Conservation (phyloP, 2,888 invertebrate species). For the Automeris io region DNA sequence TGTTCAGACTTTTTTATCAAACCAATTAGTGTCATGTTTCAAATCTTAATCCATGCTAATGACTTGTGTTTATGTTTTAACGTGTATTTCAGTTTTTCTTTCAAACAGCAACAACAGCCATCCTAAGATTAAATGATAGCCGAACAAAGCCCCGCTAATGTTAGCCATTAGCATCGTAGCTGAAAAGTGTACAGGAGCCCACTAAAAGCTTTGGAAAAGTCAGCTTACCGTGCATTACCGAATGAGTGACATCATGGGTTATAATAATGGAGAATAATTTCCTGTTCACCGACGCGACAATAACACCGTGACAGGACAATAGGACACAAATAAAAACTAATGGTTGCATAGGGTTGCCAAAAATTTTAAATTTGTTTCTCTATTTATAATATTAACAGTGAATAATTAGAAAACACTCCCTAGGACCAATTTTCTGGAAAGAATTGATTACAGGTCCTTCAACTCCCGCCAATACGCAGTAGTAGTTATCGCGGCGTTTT, state of each 20-base stretch:
- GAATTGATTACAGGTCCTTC: no score
- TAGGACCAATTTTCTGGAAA: no score
- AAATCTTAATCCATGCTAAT: no score
- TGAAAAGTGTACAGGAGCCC: slow-evolving; percentile 30
- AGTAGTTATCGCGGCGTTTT: no score
- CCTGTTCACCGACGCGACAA: slow-evolving; percentile 38
- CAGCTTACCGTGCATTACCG: slow-evolving; percentile 35
- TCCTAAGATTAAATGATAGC: slow-evolving; percentile 2
- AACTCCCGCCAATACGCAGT: no score
- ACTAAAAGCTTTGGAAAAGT: slow-evolving; percentile 38
- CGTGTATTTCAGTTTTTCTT: no score
- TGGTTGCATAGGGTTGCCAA: slow-evolving; percentile 34
- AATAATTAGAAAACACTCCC: no score
- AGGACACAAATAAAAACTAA: slow-evolving; percentile 31
- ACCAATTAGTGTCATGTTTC: no score
- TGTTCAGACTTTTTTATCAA: no score
- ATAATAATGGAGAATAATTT: slow-evolving; percentile 55
- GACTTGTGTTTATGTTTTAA: no score
- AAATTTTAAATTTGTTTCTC: background rate
- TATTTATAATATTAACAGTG: no score
- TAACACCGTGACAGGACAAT: slow-evolving; percentile 45
- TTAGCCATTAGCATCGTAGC: slow-evolving; percentile 30
- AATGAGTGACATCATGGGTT: slow-evolving; percentile 38
- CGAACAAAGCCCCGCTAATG: slow-evolving; percentile 26
- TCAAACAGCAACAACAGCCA: background rate